Conservation (phyloP, 2,888 invertebrate genomes). For the Dichetophora obliterata region DNA sequence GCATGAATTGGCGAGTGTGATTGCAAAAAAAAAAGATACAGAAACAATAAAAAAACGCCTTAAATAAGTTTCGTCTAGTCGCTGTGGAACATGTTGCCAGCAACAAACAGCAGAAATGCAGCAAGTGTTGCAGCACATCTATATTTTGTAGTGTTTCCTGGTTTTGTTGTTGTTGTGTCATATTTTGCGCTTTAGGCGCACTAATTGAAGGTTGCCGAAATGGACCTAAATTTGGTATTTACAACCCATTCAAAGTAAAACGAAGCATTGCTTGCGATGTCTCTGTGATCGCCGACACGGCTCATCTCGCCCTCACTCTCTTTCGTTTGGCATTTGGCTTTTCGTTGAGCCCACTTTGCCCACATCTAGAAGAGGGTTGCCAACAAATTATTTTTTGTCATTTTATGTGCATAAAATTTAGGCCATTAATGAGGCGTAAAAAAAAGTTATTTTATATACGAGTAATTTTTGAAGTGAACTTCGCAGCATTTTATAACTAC, state of each 20-base stretch:
- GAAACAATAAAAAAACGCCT: not conserved
- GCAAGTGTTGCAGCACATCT: not conserved
- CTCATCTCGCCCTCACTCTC: not conserved
- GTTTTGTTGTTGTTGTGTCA: not conserved
- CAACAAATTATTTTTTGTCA: too few relatives aligned
- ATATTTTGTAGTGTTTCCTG: not conserved
- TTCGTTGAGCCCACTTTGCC: too few relatives aligned
- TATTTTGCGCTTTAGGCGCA: not conserved
- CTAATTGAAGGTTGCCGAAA: not conserved
- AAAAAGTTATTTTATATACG: too few relatives aligned
- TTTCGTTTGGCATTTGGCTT: too few relatives aligned
- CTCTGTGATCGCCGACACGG: not conserved
- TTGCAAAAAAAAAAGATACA: not conserved
- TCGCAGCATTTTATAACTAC: too few relatives aligned
- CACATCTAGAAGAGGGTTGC: too few relatives aligned
- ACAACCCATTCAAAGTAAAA: not conserved
- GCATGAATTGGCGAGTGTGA: not conserved
- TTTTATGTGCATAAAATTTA: too few relatives aligned
- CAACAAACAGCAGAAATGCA: not conserved
- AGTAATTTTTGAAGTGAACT: too few relatives aligned
- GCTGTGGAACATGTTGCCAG: too few relatives aligned
- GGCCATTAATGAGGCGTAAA: too few relatives aligned
- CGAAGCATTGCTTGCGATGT: not conserved
- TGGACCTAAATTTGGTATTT: not conserved
- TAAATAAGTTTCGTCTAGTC: conserved; percentile 5